These are phyloP conservation scores for Pseudochirops corinnae DNA, from an alignment of 2,797 vertebrate species.

Conservation along the genomic window DNA sequence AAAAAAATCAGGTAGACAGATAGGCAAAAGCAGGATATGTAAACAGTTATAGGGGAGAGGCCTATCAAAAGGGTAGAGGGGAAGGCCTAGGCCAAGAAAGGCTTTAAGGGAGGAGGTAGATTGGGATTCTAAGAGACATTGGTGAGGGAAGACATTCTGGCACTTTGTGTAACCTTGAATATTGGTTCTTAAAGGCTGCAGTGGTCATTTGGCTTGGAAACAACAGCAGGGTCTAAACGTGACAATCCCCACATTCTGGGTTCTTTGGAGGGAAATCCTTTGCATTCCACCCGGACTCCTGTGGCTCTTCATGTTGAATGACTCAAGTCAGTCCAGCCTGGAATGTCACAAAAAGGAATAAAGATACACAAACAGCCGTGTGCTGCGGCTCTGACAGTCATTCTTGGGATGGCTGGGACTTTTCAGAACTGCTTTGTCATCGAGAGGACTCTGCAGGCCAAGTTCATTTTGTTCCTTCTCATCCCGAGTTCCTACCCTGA, in stretches of 20 bases:
- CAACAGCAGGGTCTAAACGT: conserved; percentile 48
- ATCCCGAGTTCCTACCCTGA: background rate
- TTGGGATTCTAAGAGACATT: background rate
- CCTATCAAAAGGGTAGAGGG: background rate
- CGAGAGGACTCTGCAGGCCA: background rate
- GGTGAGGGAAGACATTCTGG: background rate
- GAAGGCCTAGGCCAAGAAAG: background rate
- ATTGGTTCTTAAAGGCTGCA: background rate
- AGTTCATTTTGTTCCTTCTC: background rate
- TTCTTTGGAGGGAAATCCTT: conserved; percentile 54
- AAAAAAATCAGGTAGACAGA: background rate
- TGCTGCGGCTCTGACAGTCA: background rate
- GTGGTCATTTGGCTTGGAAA: conserved; percentile 46
- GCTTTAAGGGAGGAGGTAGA: background rate
- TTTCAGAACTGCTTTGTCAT: background rate
- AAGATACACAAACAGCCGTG: background rate
- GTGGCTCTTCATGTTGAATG: background rate
- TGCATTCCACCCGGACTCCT: conserved; percentile 43
- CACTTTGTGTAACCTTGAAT: background rate
- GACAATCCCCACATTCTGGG: conserved; percentile 36
- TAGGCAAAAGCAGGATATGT: background rate
- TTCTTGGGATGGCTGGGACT: background rate
- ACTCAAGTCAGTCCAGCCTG: background rate
- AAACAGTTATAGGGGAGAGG: background rate
- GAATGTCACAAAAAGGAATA: conserved; percentile 43